Conservation (phyloP, 2,888 invertebrate species). For the Tipula lateralis region DNA sequence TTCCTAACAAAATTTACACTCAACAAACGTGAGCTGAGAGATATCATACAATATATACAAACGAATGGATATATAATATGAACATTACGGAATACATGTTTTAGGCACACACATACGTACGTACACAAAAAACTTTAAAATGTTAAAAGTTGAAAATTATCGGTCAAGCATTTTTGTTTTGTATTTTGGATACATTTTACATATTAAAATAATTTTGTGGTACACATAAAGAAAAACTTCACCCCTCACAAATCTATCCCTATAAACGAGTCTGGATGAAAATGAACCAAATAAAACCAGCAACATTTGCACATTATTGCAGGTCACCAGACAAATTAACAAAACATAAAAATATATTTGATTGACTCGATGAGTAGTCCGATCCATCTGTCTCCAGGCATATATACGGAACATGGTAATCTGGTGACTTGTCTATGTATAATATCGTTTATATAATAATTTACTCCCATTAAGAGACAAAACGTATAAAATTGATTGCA, state of each 20-base stretch:
- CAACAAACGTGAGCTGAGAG: neutral
- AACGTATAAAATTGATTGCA: too few relatives aligned
- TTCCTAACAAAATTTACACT: neutral
- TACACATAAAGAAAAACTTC: neutral
- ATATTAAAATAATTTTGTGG: slow-evolving; percentile 11
- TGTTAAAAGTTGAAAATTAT: slow-evolving; percentile 2
- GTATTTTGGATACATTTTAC: neutral
- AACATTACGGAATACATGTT: neutral
- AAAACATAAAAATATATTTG: too few relatives aligned
- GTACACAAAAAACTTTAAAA: neutral
- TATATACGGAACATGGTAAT: too few relatives aligned
- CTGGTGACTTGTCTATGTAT: too few relatives aligned
- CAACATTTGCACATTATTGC: neutral
- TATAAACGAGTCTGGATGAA: neutral
- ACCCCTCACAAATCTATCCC: neutral
- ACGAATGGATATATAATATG: neutral
- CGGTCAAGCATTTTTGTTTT: neutral
- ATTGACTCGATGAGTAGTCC: too few relatives aligned
- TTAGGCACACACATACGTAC: neutral
- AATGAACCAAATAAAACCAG: neutral
- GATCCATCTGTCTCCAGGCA: too few relatives aligned
- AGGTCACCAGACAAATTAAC: neutral
- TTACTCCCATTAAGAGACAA: too few relatives aligned
- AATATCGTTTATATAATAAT: too few relatives aligned
- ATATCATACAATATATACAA: neutral